These are phyloP conservation scores for Caenorhabditis angaria DNA, from an alignment of 2,888 invertebrate species.

Conservation along the genomic window DNA sequence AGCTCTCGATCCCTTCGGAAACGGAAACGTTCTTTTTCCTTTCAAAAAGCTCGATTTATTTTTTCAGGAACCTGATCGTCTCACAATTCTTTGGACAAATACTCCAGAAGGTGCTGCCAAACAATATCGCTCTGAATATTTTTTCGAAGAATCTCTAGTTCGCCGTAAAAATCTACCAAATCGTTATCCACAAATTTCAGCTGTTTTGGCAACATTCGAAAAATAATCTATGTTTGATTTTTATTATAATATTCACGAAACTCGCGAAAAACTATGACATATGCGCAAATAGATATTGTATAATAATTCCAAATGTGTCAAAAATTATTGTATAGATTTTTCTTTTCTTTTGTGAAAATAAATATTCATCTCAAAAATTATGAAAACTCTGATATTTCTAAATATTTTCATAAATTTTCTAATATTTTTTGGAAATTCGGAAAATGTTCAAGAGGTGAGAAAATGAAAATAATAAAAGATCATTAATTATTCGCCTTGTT, in stretches of 20 bases:
- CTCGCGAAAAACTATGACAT: too few relatives aligned
- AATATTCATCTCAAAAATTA: too few relatives aligned
- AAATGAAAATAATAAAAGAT: conserved; percentile 11
- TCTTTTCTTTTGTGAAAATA: conserved; percentile 7
- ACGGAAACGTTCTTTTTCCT: too few relatives aligned
- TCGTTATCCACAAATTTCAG: conserved; percentile 26
- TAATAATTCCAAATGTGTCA: conserved; percentile 8
- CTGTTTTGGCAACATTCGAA: conserved; percentile 14
- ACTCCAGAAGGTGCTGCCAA: conserved; percentile 32
- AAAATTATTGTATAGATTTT: background rate
- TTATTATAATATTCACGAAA: background rate
- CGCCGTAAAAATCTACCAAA: conserved; percentile 22
- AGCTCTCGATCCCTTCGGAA: background rate
- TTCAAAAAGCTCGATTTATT: too few relatives aligned
- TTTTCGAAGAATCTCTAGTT: conserved; percentile 17
- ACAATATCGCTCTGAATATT: conserved; percentile 33
- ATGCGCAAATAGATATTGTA: background rate
- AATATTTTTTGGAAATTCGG: background rate
- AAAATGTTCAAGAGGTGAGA: conserved; percentile 3
- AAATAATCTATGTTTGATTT: background rate
- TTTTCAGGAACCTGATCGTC: conserved; percentile 24
- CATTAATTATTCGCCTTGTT: too few relatives aligned
- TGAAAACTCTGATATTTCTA: too few relatives aligned
- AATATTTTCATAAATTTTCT: background rate
- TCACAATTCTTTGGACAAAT: conserved; percentile 32